Percentiles rank a stretch among this genome's conserved stretches.
Conservation (phyloP, 2,113 vertebrate species). For the Channa argus region DNA sequence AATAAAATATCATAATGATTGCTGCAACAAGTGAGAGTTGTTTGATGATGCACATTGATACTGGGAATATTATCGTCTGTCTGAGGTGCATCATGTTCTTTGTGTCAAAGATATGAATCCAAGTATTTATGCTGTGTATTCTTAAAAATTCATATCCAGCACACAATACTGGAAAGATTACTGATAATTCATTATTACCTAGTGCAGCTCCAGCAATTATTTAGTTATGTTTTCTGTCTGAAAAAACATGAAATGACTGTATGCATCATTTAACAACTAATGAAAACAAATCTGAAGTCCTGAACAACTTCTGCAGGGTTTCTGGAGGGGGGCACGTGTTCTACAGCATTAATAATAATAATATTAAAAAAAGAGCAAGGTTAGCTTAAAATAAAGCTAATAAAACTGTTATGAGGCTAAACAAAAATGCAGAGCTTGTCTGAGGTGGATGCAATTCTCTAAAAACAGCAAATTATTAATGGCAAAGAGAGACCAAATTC, state of each 20-base stretch:
- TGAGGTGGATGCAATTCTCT: constrained; percentile 22
- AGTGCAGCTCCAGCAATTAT: neutral
- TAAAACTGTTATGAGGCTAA: neutral
- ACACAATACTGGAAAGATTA: neutral
- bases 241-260: too few relatives aligned
- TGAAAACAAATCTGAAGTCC: too few relatives aligned
- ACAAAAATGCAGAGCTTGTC: constrained; percentile 17
- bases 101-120: neutral
- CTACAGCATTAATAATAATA: too few relatives aligned
- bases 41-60: constrained; percentile 29
- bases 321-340: too few relatives aligned
- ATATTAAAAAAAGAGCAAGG: too few relatives aligned
- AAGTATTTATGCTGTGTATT: too few relatives aligned
- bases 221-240: neutral
- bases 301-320: too few relatives aligned
- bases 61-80: constrained; percentile 13
- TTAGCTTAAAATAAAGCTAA: too few relatives aligned
- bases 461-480: constrained; percentile 55
- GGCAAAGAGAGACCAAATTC: constrained; percentile 5
- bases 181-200: constrained; percentile 3
- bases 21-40: neutral
- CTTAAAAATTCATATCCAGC: too few relatives aligned
- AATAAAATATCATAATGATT: constrained; percentile 14
- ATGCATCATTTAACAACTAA: too few relatives aligned
- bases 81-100: constrained; percentile 1